A percentile compares a stretch with the other conserved stretches of the same genome.
Evolutionary conservation across 2,888 invertebrate genomes (phyloP).

Genomic region (Lymantria dispar): DNA sequence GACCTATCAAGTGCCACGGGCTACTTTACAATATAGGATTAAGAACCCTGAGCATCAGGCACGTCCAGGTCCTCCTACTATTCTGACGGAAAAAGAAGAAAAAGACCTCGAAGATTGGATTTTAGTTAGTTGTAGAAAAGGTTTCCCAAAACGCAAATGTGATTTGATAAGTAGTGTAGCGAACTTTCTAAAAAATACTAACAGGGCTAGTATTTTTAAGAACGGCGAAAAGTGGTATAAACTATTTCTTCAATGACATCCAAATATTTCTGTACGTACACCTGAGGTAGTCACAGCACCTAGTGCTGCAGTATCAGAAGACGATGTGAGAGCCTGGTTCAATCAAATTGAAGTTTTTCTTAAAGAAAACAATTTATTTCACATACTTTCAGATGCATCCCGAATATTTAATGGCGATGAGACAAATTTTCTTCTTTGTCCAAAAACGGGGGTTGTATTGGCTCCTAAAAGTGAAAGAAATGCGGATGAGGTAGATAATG

Average conservation of each 20-base stretch:
- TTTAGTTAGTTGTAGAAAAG: constrained; percentile 5
- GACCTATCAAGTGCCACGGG: no score
- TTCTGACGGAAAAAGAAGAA: constrained; percentile 3
- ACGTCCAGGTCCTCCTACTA: not conserved
- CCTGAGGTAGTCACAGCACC: constrained; percentile 33
- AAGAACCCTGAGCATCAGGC: not conserved
- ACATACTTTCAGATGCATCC: no score
- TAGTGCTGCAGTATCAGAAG: constrained; percentile 22
- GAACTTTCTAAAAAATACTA: constrained; percentile 5
- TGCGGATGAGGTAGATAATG: no score
- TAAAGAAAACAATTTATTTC: no score
- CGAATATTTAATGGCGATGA: no score
- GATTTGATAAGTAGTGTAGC: constrained; percentile 8
- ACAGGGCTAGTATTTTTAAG: not conserved
- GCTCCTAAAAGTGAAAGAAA: no score
- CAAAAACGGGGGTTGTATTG: no score
- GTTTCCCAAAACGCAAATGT: constrained; percentile 9
- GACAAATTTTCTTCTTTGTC: no score
- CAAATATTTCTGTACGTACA: constrained; percentile 23
- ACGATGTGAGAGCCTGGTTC: constrained; percentile 34
- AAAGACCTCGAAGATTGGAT: constrained; percentile 1
- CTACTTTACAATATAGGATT: no score
- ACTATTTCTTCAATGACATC: constrained; percentile 28
- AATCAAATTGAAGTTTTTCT: no score
- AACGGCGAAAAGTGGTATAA: constrained; percentile 31